Conservation (phyloP, 2,888 invertebrate species). For the Ormyrus labotus region DNA sequence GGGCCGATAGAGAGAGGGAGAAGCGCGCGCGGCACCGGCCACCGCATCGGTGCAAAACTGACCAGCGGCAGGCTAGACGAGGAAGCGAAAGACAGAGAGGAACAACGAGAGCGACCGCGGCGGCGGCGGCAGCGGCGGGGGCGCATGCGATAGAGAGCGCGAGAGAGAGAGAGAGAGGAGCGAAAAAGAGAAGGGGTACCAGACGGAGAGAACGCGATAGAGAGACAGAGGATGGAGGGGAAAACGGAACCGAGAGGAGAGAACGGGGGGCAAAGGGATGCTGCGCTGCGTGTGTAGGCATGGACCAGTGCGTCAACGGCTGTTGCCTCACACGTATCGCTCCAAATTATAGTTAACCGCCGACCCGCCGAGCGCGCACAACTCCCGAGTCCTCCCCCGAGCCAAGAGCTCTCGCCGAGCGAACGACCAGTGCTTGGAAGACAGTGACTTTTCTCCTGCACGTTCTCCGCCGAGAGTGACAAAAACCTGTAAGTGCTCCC, state of each 20-base stretch:
- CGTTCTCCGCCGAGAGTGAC: too few relatives aligned
- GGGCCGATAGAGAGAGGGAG: constrained; percentile 38
- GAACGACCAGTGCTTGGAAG: too few relatives aligned
- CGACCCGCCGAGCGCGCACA: constrained; percentile 6
- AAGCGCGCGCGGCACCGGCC: constrained; percentile 39
- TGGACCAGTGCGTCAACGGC: constrained; percentile 77
- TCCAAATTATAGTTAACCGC: constrained; percentile 74
- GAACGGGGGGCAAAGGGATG: constrained; percentile 71
- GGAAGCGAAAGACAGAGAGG: constrained; percentile 58
- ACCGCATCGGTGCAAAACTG: constrained; percentile 34
- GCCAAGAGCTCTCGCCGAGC: too few relatives aligned
- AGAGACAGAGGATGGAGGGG: constrained; percentile 59
- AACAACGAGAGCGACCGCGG: constrained; percentile 56
- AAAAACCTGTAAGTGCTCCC: too few relatives aligned
- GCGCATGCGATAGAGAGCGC: constrained; percentile 44
- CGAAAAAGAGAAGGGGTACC: constrained; percentile 62
- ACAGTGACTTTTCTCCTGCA: too few relatives aligned
- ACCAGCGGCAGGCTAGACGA: constrained; percentile 57
- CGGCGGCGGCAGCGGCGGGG: constrained; percentile 62
- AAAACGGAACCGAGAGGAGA: constrained; percentile 58
- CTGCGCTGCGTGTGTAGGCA: constrained; percentile 75
- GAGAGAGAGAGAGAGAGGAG: constrained; percentile 61
- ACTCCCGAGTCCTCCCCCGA: too few relatives aligned
- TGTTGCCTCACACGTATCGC: constrained; percentile 76
- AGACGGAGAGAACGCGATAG: constrained; percentile 58